Evolutionary conservation across 2,113 vertebrate genomes (phyloP), one percentile per base, ranked within the genome.

Genomic region (Rhea pennata): DNA sequence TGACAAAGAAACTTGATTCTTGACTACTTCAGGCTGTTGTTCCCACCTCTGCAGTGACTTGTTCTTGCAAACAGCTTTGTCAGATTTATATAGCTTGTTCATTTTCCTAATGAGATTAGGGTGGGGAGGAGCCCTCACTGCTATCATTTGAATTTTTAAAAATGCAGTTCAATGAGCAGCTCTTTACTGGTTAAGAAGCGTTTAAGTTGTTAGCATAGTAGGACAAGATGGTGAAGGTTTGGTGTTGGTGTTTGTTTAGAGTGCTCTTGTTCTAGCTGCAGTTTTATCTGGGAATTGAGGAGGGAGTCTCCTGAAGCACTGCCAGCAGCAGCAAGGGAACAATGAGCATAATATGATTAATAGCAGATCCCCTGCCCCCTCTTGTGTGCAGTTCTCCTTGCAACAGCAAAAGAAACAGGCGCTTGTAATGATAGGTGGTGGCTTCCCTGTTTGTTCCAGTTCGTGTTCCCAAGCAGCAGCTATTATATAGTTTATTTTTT

Each of bases 301-400:
- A 86, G 58, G 26, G 56, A 85, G 72, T 90, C 87, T 79, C 72
- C 86, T 53, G 84, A 83, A 96, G 67, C 74, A 14, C 6, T 94
- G 92, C 88, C 79, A 85, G 62, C 78, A 85, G 48, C 80, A 59
- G 80, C 22, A 40, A 94, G 90, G 94, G 85, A 97, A 93, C 87
- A 96, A 61, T 93, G 96, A 97, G 31, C 88, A 82, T 93, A 92
- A 91, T 96, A 83, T 94, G 84, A 97, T 95, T 97, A 96, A 94
- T 96, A 92, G 91, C 82, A 91, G 91, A 88, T 92, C 85, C 84
- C 77, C 83, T 96, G 89, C 69, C 93, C 78, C 76, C 72, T 94
- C 86, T 64, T 84, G 46, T 95, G 77, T 94, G 87, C 77, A 51
- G 3, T 93, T 88, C 88, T 84, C 74, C 75, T 80, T 96, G 89